Base-by-base conservation (phyloP, 2,797 vertebrate genomes). In the Crypturellus tataupa region DNA sequence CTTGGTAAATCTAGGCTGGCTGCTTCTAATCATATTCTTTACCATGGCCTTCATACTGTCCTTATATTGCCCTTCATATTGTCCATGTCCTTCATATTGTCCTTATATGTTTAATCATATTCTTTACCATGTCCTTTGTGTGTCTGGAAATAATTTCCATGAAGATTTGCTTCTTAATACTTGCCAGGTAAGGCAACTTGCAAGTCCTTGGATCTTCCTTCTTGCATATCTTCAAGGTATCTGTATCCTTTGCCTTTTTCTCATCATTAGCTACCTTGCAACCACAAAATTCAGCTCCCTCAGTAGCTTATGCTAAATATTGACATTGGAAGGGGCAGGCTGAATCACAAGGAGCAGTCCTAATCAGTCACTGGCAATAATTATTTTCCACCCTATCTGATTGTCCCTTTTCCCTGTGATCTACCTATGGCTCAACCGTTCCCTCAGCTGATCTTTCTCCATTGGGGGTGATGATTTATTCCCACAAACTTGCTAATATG, bases 341-440 rank as follows among this genome's bases (percentile, higher is more conserved):
- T 65, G 29, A 58, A 42, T 55, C 46, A 37, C 19, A 23, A 44
- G 1, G 58, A 64, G 10, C 4, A 49, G 8, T 20, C 47, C 10
- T 3, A 33, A 47, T 60, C 44, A 42, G 25, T 42, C 46, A 40
- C 4, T 23, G 31, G 6, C 14, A 76, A 12, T 16, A 42, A 3
- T 0, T 25, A 51, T 70, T 70, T 56, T 21, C 47, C 8, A 37
- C 84, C 56, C n/a, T 44, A 9, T 44, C 53, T 46, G 20, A 7
- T 19, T 20, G 31, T 6, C 21, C 4, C 25, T 60, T 68, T 18
- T 39, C 17, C 15, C 44, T 60, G 8, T 6, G 1, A 27, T 37
- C 6, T 33, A 16, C 1, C 5, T 33, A 31, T n/a, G 25, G 12
- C 6, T 63, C 59, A 63, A 55, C 2, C 16, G 19, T 1, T 1